Conservation (phyloP, 2,888 invertebrate genomes). For the Alloplasta piceator region DNA sequence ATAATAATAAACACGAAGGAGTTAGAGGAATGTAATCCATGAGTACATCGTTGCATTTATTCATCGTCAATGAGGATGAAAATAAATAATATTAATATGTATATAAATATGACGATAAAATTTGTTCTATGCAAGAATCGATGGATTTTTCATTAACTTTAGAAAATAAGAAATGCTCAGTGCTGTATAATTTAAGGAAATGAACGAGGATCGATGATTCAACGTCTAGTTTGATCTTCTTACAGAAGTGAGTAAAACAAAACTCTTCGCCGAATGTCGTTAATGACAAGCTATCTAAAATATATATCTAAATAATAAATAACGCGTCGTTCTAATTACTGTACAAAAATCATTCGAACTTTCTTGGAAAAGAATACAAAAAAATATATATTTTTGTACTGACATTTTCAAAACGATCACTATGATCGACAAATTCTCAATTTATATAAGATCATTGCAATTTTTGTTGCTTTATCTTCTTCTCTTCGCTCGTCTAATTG, state of each 20-base stretch:
- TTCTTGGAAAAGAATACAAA: slow-evolving; percentile 19
- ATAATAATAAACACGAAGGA: slow-evolving; percentile 23
- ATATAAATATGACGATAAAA: slow-evolving; percentile 55
- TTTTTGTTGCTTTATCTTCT: too few relatives aligned
- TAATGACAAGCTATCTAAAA: background rate
- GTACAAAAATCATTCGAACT: background rate
- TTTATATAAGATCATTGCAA: background rate
- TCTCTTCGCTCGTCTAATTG: too few relatives aligned
- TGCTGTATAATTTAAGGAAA: slow-evolving; percentile 13
- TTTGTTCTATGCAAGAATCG: slow-evolving; percentile 44
- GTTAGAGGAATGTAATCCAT: slow-evolving; percentile 42
- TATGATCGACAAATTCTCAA: too few relatives aligned
- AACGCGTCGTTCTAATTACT: too few relatives aligned
- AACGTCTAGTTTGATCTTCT: background rate
- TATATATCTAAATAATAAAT: slow-evolving; percentile 37
- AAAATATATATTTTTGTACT: background rate
- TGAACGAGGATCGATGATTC: slow-evolving; percentile 11
- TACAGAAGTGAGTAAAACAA: slow-evolving; percentile 28
- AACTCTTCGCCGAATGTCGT: slow-evolving; percentile 1
- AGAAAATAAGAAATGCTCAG: slow-evolving; percentile 10
- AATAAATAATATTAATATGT: slow-evolving; percentile 48
- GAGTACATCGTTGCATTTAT: slow-evolving; percentile 48
- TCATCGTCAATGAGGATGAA: slow-evolving; percentile 43
- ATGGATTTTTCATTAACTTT: slow-evolving; percentile 31
- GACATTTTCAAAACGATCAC: too few relatives aligned